Conservation (phyloP, 2,113 vertebrate genomes). For the Pyxicephalus adspersus region DNA sequence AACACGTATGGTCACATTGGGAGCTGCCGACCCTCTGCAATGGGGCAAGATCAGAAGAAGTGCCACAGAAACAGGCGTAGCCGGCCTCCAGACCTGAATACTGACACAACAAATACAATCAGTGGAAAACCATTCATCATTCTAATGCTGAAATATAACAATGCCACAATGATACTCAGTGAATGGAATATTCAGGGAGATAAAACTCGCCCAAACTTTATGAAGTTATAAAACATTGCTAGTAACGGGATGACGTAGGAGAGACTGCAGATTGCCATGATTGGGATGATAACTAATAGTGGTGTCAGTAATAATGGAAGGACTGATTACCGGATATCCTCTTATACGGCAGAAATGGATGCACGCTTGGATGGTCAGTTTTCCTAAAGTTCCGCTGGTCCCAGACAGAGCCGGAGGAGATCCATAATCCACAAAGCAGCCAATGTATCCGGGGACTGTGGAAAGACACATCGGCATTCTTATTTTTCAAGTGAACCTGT, state of each 20-base stretch:
- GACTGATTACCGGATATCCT: constrained; percentile 66
- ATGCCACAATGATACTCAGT: too few relatives aligned
- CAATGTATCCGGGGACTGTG: constrained; percentile 70
- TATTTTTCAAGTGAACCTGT: too few relatives aligned
- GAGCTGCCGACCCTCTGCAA: constrained; percentile 62
- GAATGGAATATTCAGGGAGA: too few relatives aligned
- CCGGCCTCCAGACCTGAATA: constrained; percentile 71
- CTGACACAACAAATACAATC: constrained; percentile 47
- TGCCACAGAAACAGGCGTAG: constrained; percentile 75
- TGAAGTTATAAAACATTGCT: too few relatives aligned
- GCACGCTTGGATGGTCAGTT: constrained; percentile 71
- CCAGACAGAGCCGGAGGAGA: constrained; percentile 68
- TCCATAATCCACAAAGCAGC: constrained; percentile 71
- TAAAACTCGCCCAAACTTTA: too few relatives aligned
- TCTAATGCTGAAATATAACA: too few relatives aligned
- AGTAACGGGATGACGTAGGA: too few relatives aligned
- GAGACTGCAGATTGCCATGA: too few relatives aligned
- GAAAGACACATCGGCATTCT: background rate
- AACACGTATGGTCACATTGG: constrained; percentile 73
- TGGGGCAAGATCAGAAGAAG: constrained; percentile 62
- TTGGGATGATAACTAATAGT: too few relatives aligned
- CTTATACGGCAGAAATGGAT: constrained; percentile 70
- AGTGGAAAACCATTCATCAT: too few relatives aligned
- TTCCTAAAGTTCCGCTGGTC: constrained; percentile 70
- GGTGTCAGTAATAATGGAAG: too few relatives aligned